Evolutionary conservation across 2,888 invertebrate species (phyloP).

Genomic region (Heliconius charithonia): DNA sequence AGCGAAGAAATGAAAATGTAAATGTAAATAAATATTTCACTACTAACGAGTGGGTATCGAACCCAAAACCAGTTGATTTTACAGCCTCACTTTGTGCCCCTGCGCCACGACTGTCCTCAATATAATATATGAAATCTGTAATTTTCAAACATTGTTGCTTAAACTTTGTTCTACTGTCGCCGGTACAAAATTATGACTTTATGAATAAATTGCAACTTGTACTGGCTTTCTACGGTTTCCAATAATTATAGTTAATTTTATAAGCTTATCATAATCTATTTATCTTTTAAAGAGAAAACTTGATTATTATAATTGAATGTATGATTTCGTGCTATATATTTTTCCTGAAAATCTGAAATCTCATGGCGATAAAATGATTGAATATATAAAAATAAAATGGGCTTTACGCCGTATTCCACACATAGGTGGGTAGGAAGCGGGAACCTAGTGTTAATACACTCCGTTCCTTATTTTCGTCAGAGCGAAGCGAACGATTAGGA

Average conservation of each 20-base stretch:
- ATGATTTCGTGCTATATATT: background rate
- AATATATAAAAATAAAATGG: too few relatives aligned
- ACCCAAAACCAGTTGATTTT: too few relatives aligned
- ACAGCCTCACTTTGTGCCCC: too few relatives aligned
- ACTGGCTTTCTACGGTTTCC: conserved; percentile 8
- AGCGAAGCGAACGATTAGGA: too few relatives aligned
- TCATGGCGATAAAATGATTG: background rate
- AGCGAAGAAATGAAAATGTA: too few relatives aligned
- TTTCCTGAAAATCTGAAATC: background rate
- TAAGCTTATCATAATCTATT: background rate
- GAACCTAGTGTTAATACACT: too few relatives aligned
- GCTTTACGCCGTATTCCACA: too few relatives aligned
- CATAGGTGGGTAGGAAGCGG: too few relatives aligned
- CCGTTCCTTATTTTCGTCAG: too few relatives aligned
- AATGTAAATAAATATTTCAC: too few relatives aligned
- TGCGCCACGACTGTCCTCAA: too few relatives aligned
- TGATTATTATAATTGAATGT: background rate
- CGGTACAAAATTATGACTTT: conserved; percentile 13
- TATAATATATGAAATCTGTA: background rate
- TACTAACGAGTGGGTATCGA: too few relatives aligned
- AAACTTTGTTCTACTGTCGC: background rate
- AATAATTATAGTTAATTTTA: conserved; percentile 10
- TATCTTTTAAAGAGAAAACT: conserved; percentile 10
- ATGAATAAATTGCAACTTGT: background rate
- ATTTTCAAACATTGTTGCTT: conserved; percentile 12